A percentile compares a stretch with the other conserved stretches of the same genome.
Evolutionary conservation across 2,113 vertebrate genomes (phyloP).

Genomic region (Hippocampus abdominalis): DNA sequence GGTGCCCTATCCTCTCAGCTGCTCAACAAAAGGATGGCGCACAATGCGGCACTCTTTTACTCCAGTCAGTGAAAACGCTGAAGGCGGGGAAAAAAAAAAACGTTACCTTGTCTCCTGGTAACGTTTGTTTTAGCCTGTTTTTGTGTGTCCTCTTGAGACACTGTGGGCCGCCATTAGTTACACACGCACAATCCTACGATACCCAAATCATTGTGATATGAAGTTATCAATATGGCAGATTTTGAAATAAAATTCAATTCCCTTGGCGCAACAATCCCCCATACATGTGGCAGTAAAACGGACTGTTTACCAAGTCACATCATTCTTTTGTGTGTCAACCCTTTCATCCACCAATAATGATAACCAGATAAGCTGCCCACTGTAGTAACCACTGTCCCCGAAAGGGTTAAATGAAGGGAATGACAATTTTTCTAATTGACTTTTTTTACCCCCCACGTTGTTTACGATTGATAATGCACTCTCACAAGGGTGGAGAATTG

Average conservation of each 20-base stretch:
- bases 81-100: background rate
- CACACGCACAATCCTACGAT: background rate
- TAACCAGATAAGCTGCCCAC: no score
- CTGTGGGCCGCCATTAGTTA: background rate
- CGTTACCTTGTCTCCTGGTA: background rate
- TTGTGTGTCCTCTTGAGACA: background rate
- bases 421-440: background rate
- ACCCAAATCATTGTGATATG: background rate
- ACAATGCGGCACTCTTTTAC: constrained; percentile 63
- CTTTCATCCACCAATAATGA: no score
- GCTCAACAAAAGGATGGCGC: constrained; percentile 68
- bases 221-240: background rate
- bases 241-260: background rate
- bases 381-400: no score
- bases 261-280: background rate
- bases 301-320: background rate
- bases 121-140: background rate
- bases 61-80: background rate
- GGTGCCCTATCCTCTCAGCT: constrained; percentile 5
- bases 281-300: background rate
- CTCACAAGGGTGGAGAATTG: background rate
- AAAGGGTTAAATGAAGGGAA: background rate
- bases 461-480: background rate
- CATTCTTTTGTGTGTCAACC: background rate
- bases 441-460: background rate